A percentile compares a stretch with the other conserved stretches of the same genome.
Evolutionary conservation across 2,797 vertebrate genomes (phyloP).

Genomic region (Siniperca undulata): DNA sequence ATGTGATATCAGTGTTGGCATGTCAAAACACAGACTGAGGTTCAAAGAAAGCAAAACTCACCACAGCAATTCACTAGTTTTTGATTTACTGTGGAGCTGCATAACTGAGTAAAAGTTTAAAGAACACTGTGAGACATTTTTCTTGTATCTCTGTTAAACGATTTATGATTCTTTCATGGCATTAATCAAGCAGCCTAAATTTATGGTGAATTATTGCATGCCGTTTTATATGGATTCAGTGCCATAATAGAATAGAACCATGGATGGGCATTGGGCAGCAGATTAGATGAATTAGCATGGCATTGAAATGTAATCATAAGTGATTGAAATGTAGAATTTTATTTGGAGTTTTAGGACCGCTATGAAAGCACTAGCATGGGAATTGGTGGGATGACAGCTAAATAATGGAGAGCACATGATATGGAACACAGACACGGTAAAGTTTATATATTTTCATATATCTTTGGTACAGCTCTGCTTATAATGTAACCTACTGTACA

Average conservation of each 20-base stretch:
- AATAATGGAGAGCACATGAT: slow-evolving; percentile 50
- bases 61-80: background rate
- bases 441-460: slow-evolving; percentile 25
- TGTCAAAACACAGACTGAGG: slow-evolving; percentile 13
- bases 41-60: slow-evolving; percentile 45
- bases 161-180: slow-evolving; percentile 19
- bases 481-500: slow-evolving; percentile 17
- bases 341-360: slow-evolving; percentile 36
- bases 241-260: slow-evolving; percentile 8
- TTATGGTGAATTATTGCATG: background rate
- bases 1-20: slow-evolving; percentile 28
- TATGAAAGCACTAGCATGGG: slow-evolving; percentile 44
- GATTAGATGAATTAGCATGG: slow-evolving; percentile 7
- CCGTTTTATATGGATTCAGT: slow-evolving; percentile 19
- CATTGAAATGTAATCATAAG: slow-evolving; percentile 43
- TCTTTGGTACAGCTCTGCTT: slow-evolving; percentile 1
- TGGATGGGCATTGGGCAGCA: background rate
- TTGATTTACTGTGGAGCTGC: slow-evolving; percentile 41
- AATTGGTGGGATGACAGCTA: slow-evolving; percentile 45
- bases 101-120: slow-evolving; percentile 22
- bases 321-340: slow-evolving; percentile 37
- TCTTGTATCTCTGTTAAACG: slow-evolving; percentile 30
- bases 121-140: slow-evolving; percentile 22
- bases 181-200: slow-evolving; percentile 18
- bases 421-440: slow-evolving; percentile 38